Evolutionary conservation across 2,888 invertebrate species (phyloP), one percentile per base, ranked within the genome.

Genomic region (Dynastes grantii): DNA sequence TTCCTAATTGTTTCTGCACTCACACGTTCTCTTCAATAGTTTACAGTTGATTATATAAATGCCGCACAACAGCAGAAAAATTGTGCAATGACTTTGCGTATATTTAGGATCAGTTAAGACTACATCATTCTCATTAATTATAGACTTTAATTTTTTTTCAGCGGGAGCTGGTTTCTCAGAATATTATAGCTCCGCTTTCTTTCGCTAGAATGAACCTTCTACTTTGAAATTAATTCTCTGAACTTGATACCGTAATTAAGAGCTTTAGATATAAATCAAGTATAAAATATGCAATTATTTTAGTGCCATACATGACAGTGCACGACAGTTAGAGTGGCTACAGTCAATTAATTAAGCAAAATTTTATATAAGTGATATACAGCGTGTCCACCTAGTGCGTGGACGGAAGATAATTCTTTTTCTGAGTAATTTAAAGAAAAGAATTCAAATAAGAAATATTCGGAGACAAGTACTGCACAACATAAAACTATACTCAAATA

Each of bases 71-170:
- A 11, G 29, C 51, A 51, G 22, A 13, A 63, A 63, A 22, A 61
- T 63, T 75, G 45, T 61, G 73, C 63, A 75, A 49, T 75, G 73
- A 75, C 73, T 75, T 75, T 45, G 73, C 73, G 45, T 45, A 75
- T 61, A 75, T 75, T 75, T 55, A 2, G 13, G 27, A 27, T 75
- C 29, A 49, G 40, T 61, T 63, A 68, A 68, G n/a, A 16, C 73
- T 27, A 13, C 61, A 61, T 75, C 73, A 75, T 75, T 61, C 27
- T 75, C 45, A 75, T 75, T 75, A 75, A 75, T 75, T 58, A 61
- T 22, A 27, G 22, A 49, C 45, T 61, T 61, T 45, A 9, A 16
- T 70, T 73, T 73, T 45, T 45, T 45, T 75, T 45, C 29, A 27
- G 40, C 37, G 61, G 27, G 63, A 51, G 45, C 45, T 49, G 22